Evolutionary conservation across 2,113 vertebrate species (phyloP), one percentile per base, ranked within the genome.

Genomic region (Xenopus borealis): DNA sequence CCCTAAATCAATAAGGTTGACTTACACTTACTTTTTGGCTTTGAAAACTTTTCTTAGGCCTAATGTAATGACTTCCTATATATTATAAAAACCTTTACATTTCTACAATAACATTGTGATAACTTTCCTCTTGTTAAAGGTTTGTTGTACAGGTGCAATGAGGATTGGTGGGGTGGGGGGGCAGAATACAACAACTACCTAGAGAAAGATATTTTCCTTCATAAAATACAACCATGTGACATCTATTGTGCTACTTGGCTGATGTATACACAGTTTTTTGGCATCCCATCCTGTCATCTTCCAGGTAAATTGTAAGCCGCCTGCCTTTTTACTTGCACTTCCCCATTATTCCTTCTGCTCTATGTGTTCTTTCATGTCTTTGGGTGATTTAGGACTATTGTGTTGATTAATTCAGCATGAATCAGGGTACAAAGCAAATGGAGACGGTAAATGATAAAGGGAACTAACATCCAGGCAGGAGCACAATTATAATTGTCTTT

Each of bases 161-260:
- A 40, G 33, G 33, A 40, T 40, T 33, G 7, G 7, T 33, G 30
- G n/a, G n/a, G n/a, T n/a, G n/a, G n/a, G 33, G 33, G 8, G 8
- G 33, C 33, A 40, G 8, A 40, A 40, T 6, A 9, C 33, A 50
- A 50, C 47, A 10, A 4, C 47, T 13, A 50, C 14, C 47, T 12
- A 50, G 47, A 55, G 53, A 55, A 12, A 55, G 14, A 12, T 55
- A 16, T 17, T 23, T 40, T 61, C 44, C 53, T 27, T 55, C 50
- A 55, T 75, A 75, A 75, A 75, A 67, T 59, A 75, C 59, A 40
- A 50, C 64, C 66, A 12, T 57, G 72, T 75, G 72, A 67, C 72
- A 67, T 68, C 40, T 45, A 61, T 59, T 67, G 27, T 75, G 72
- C 33, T 74, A 30, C 72, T 59, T 53, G 53, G 7, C 20, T 67